phyloP scores from a whole-genome alignment of 2,888 invertebrate genomes.

The Andrena haemorrhoa region DNA sequence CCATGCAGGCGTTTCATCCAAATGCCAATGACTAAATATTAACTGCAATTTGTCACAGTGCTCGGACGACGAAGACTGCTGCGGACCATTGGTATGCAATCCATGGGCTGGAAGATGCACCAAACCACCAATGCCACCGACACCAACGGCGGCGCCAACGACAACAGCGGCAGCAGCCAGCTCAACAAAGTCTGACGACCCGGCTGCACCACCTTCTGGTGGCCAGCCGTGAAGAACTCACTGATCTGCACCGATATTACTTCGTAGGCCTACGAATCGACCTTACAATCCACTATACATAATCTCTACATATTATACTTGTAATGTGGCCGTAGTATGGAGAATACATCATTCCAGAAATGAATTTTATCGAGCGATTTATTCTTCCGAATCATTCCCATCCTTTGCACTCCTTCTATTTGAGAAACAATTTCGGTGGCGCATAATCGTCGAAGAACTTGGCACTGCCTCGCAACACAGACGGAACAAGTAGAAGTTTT shows the following conservation, averaged over 20 bases:
- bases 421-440: not conserved
- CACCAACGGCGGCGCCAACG: not conserved
- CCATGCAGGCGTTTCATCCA: too few species aligned
- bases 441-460: too few species aligned
- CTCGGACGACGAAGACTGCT: constrained; percentile 51
- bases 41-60: constrained; percentile 59
- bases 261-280: constrained; percentile 21
- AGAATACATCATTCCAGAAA: constrained; percentile 1
- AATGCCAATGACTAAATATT: not conserved
- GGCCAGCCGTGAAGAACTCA: not conserved
- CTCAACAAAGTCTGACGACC: too few species aligned
- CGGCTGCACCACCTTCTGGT: not conserved
- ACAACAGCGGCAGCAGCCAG: not conserved
- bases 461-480: too few species aligned
- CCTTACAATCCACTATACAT: not conserved
- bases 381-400: not conserved
- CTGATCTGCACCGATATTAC: not conserved
- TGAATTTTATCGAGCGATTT: not conserved
- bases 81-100: constrained; percentile 60
- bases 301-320: not conserved
- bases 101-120: constrained; percentile 66
- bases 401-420: not conserved
- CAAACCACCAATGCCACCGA: constrained; percentile 9
- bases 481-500: too few species aligned
- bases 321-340: not conserved